Evolutionary conservation across 2,797 vertebrate species (phyloP), one percentile per base, ranked within the genome.

Genomic region (Gadopsis bispinosus): DNA sequence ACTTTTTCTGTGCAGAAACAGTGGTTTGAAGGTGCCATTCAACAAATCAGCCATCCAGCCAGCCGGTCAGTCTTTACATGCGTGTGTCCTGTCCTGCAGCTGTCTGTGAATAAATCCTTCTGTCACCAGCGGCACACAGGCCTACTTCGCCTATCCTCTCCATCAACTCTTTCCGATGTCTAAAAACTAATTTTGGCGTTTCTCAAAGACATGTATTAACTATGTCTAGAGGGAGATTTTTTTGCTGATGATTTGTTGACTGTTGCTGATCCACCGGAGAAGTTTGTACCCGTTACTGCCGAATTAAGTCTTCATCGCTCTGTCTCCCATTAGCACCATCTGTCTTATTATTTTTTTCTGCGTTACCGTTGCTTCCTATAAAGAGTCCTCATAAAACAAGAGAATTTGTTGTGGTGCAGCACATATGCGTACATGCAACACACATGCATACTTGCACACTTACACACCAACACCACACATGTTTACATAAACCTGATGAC

Each of bases 91-190:
- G 83, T 88, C 83, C 84, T 91, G 88, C 94, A 94, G 93, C 93
- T 94, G 93, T 90, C 91, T 66, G 75, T 20, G 74, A 89, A 93
- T 95, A 94, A 95, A 94, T 95, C 91, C 92, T 87, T 75, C 86
- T 94, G 93, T 94, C 93, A 92, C 86, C 79, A 87, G 63, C 87
- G 80, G 81, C 85, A 78, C 83, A 81, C 65, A 72, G 43, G 75
- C 79, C 83, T 86, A 85, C 83, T 85, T 79, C 84, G 73, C 33
- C 74, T 76, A 75, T 83, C 63, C 68, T 70, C 50, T 71, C 77
- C 59, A 54, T 77, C 71, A 69, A 71, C 62, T 76, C 54, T 65
- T 58, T 77, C 43, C 66, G 14, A 70, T 20, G 33, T 70, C 59
- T 56, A 29, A 80, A 87, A 60, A 43, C 47, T 61, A 6, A 7